Conservation (phyloP, 2,888 invertebrate species). For the Zonitis immaculata region DNA sequence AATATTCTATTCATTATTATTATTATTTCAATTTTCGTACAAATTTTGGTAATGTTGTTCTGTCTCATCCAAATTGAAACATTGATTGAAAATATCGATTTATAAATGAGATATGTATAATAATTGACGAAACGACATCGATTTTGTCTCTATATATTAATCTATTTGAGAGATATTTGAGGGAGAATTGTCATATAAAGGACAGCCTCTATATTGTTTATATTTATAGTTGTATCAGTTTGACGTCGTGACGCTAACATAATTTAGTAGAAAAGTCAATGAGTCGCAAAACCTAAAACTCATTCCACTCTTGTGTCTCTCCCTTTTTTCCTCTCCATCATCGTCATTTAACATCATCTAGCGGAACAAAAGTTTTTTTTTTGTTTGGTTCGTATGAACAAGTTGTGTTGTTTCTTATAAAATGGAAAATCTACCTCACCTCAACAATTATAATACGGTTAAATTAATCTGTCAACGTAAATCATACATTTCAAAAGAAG, state of each 20-base stretch:
- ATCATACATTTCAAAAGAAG: not conserved
- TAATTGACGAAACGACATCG: no score
- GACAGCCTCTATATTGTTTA: not conserved
- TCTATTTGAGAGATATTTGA: no score
- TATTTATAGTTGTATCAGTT: not conserved
- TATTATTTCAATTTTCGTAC: no score
- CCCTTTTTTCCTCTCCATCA: not conserved
- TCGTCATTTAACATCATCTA: not conserved
- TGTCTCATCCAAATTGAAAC: no score
- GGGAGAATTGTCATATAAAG: no score
- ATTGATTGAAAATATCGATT: no score
- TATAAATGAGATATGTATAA: no score
- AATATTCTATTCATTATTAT: no score
- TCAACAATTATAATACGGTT: conserved; percentile 2
- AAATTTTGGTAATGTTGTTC: no score
- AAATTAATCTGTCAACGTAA: conserved; percentile 28
- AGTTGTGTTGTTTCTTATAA: no score
- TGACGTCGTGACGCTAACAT: conserved; percentile 7
- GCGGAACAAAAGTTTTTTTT: not conserved
- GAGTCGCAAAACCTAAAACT: conserved; percentile 13
- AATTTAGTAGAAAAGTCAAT: conserved; percentile 13
- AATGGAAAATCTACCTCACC: no score
- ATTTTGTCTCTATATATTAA: no score
- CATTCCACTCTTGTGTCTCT: not conserved
- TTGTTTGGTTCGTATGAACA: not conserved